Evolutionary conservation across 2,113 vertebrate genomes (phyloP), one percentile per base, ranked within the genome.

Genomic region (Cyprinodon brontotheroides): DNA sequence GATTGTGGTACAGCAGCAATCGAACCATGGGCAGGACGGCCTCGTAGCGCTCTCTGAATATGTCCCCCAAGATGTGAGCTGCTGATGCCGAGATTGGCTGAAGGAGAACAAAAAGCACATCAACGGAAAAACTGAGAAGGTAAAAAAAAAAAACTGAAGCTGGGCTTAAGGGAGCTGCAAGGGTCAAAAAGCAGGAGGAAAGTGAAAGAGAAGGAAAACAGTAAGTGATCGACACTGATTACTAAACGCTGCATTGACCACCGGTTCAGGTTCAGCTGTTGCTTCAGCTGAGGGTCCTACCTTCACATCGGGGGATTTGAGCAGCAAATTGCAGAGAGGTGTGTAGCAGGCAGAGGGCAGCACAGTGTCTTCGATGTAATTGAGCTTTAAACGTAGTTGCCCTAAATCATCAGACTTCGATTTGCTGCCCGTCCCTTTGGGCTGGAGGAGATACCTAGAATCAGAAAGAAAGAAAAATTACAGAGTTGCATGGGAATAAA

Each of bases 351-450:
- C 91, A 77, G 97, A 96, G 9, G 97, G 96, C 93, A 99, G 96
- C 65, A 99, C 97, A n/a, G 83, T 97, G 91, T 99, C 98, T 92
- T 99, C 97, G 66, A 96, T 96, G 80, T 99, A 99, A 89, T 94
- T 96, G 86, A 99, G 95, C 85, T 97, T 97, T 87, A 99, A 86
- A 48, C 97, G 94, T 82, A 99, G 92, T 4, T 97, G 98, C 14
- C 98, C 98, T 64, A 98, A 90, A 86, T 98, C 97, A 83, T 99
- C 98, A 22, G 91, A 93, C 92, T 98, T 98, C 15, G 96, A 95
- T 83, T 98, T 99, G 86, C 94, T 98, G 82, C 97, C 96, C 70
- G 97, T 99, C 86, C 97, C 97, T 94, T 96, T 96, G 40, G 98
- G 97, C 68, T 97, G 97, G 61, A 99, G 94, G 79, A 98, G 95